Conservation (phyloP, 2,797 vertebrate species). For the Poeciliopsis gracilis region DNA sequence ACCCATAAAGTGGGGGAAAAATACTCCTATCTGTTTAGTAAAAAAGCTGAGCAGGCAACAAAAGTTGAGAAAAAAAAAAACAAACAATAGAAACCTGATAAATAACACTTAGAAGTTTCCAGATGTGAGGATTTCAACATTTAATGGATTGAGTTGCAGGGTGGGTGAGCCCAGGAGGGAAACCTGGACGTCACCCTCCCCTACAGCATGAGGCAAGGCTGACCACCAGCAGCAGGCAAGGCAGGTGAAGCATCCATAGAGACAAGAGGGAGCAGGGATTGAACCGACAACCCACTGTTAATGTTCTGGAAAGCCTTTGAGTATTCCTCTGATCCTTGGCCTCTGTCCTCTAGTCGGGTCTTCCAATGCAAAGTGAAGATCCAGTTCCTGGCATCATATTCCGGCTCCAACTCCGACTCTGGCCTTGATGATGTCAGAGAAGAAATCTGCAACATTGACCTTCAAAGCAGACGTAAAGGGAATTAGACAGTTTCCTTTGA, state of each 20-base stretch:
- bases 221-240: too few species aligned
- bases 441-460: neutral
- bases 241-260: too few species aligned
- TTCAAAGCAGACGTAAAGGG: neutral
- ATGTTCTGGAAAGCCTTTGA: neutral
- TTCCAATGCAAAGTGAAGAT: neutral
- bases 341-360: neutral
- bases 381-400: neutral
- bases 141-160: neutral
- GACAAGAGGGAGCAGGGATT: too few species aligned
- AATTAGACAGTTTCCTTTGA: neutral
- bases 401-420: neutral
- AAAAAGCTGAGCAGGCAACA: neutral
- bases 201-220: neutral
- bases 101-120: neutral
- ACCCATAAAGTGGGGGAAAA: slow-evolving; percentile 1
- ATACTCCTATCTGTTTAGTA: neutral
- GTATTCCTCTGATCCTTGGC: neutral
- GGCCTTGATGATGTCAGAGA: neutral
- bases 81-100: neutral
- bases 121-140: neutral
- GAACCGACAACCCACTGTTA: neutral
- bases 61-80: neutral
- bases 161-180: neutral
- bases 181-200: neutral